These are phyloP conservation scores for Eubucco bourcierii DNA, from an alignment of 2,113 vertebrate genomes.

Conservation along the genomic window DNA sequence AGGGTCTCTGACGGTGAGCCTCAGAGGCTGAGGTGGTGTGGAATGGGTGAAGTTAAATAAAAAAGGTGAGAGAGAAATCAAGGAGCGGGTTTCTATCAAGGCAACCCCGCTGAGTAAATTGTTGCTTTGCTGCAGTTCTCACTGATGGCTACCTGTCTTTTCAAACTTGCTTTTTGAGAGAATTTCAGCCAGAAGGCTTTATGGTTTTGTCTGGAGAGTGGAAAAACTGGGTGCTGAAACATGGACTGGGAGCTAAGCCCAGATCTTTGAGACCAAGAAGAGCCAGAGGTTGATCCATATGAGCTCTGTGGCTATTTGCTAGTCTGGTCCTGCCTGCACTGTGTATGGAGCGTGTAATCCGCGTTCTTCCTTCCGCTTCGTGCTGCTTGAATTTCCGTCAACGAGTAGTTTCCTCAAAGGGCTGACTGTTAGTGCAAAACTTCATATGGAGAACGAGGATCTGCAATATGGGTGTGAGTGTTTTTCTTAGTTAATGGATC, in stretches of 20 bases:
- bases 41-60: neutral
- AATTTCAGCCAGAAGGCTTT: conserved; percentile 16
- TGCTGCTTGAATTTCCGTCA: neutral
- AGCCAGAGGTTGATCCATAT: neutral
- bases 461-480: neutral
- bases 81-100: conserved; percentile 15
- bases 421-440: neutral
- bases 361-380: neutral
- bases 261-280: neutral
- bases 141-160: neutral
- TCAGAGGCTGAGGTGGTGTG: neutral
- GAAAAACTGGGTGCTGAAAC: neutral
- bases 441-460: neutral
- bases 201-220: neutral
- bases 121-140: neutral
- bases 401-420: neutral
- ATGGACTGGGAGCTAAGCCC: neutral
- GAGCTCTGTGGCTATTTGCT: neutral
- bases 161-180: conserved; percentile 15
- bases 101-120: conserved; percentile 47
- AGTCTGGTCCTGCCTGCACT: neutral
- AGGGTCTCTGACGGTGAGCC: neutral
- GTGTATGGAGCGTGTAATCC: neutral
- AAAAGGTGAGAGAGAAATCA: conserved; percentile 36
- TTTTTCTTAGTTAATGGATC: neutral